phyloP scores from a whole-genome alignment of 2,888 invertebrate genomes.

The Philonicus albiceps region DNA sequence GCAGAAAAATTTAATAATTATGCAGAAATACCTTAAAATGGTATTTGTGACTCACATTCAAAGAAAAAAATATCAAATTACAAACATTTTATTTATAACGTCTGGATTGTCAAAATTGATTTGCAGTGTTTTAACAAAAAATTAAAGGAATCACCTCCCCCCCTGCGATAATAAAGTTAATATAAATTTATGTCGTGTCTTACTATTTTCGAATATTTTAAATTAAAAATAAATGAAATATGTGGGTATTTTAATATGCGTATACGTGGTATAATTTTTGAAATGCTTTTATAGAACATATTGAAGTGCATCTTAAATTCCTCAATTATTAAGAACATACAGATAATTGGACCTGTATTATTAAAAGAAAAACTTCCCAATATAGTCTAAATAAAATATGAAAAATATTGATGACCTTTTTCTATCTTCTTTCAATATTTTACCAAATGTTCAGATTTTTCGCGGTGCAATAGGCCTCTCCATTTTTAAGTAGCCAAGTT shows the following conservation, averaged over 20 bases:
- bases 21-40: not conserved
- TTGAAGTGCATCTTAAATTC: no score
- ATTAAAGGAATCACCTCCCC: not conserved
- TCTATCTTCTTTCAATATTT: not conserved
- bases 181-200: not conserved
- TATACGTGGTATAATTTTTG: no score
- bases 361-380: not conserved
- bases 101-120: not conserved
- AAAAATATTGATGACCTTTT: not conserved
- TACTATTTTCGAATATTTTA: not conserved
- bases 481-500: not conserved
- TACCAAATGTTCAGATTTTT: not conserved
- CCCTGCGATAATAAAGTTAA: not conserved
- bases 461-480: not conserved
- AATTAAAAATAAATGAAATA: no score
- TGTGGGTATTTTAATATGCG: no score
- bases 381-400: not conserved
- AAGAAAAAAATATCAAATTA: not conserved
- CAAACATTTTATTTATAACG: not conserved
- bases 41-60: not conserved
- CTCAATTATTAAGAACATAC: not conserved
- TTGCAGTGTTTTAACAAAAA: not conserved
- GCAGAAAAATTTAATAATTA: not conserved
- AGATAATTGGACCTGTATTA: not conserved
- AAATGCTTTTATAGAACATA: no score